Percentiles rank a stretch among this genome's conserved stretches.
Evolutionary conservation across 1,140 invertebrate species (phyloP).

Genomic region (Pollicipes pollicipes): DNA sequence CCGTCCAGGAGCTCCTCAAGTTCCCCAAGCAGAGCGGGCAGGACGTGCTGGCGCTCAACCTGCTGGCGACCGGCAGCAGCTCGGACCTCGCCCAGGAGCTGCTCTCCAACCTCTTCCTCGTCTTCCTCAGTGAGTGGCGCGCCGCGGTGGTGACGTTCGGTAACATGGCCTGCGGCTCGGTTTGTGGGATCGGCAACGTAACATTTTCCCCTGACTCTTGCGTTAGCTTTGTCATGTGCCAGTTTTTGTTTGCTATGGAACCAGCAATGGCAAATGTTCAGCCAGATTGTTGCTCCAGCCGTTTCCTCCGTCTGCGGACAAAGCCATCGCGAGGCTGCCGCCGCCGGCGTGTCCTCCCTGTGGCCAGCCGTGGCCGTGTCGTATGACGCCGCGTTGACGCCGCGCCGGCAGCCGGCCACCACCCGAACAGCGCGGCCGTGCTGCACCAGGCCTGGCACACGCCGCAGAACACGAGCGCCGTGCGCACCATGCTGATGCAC

Average conservation of each 20-base stretch:
- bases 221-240: not conserved
- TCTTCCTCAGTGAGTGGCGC: slow-evolving; percentile 74
- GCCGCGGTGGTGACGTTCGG: too few species aligned
- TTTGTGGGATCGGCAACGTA: too few species aligned
- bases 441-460: slow-evolving; percentile 82
- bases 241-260: not conserved
- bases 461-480: slow-evolving; percentile 23
- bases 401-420: slow-evolving; percentile 39
- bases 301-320: too few species aligned
- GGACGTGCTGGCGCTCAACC: slow-evolving; percentile 69
- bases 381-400: too few species aligned
- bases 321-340: too few species aligned
- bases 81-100: slow-evolving; percentile 48
- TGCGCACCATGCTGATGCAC: slow-evolving; percentile 71
- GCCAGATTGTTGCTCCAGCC: too few species aligned
- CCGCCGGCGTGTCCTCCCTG: too few species aligned
- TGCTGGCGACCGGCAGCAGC: slow-evolving; percentile 41
- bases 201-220: slow-evolving; percentile 69
- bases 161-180: too few species aligned
- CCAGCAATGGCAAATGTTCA: too few species aligned
- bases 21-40: slow-evolving; percentile 82
- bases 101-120: slow-evolving; percentile 62
- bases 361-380: too few species aligned
- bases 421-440: slow-evolving; percentile 82
- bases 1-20: slow-evolving; percentile 79